Percentiles rank a stretch among this genome's conserved stretches.
These are phyloP conservation scores for Dione juno DNA, from an alignment of 2,888 invertebrate genomes.

Conservation along the genomic window DNA sequence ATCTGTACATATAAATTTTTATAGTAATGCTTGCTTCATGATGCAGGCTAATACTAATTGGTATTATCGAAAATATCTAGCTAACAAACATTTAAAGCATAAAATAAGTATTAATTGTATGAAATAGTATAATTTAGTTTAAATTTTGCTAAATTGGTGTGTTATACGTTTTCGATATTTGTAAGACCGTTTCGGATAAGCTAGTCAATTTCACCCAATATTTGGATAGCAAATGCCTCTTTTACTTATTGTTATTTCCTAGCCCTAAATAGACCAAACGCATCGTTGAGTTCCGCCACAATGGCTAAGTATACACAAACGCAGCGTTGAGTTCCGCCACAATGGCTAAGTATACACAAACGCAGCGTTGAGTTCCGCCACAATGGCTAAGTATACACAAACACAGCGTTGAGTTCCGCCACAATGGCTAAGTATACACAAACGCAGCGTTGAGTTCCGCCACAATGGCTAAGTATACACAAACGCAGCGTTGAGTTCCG, in stretches of 20 bases:
- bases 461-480: too few species aligned
- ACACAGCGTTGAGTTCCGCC: neutral
- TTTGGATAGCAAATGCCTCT: too few species aligned
- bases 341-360: too few species aligned
- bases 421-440: too few species aligned
- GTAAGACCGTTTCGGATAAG: neutral
- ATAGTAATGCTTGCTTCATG: neutral
- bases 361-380: neutral
- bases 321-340: neutral
- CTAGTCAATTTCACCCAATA: neutral
- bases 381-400: too few species aligned
- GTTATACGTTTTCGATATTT: neutral
- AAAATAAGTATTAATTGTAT: conserved; percentile 9
- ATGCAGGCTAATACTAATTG: neutral
- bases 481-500: too few species aligned
- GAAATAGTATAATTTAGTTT: conserved; percentile 15
- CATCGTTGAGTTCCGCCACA: neutral
- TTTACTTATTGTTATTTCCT: neutral
- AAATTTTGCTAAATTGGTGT: neutral
- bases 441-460: too few species aligned
- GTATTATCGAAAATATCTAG: neutral
- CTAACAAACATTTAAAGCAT: neutral
- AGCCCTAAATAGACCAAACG: neutral
- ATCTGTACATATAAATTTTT: neutral
- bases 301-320: too few species aligned